Evolutionary conservation across 2,888 invertebrate genomes (phyloP).

Genomic region (Neoitamus cyanurus): DNA sequence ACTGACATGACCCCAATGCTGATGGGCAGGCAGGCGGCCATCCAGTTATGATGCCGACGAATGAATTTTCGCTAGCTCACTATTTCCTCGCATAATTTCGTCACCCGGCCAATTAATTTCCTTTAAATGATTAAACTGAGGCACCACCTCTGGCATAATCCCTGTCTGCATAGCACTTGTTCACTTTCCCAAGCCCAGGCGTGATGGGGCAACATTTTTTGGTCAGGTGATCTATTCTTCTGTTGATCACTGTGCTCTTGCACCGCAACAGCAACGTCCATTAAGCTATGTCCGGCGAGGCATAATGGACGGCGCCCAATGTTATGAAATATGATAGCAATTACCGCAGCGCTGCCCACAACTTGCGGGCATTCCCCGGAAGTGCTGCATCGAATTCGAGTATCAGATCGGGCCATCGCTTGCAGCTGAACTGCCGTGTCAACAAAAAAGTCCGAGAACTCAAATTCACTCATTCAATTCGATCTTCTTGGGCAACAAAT

Average conservation of each 20-base stretch:
- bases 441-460: background rate
- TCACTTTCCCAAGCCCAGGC: background rate
- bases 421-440: background rate
- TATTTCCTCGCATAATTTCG: background rate
- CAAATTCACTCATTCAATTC: background rate
- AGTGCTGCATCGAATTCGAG: background rate
- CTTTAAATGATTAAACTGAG: background rate
- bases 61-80: background rate
- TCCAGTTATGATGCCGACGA: background rate
- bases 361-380: background rate
- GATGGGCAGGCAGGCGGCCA: background rate
- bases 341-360: background rate
- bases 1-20: background rate
- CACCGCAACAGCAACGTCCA: background rate
- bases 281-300: background rate
- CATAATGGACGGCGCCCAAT: background rate
- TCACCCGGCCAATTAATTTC: constrained; percentile 15
- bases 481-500: constrained; percentile 23
- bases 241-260: background rate
- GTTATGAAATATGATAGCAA: constrained; percentile 16
- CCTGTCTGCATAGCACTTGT: background rate
- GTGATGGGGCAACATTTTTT: background rate
- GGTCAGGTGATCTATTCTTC: background rate
- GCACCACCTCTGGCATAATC: background rate
- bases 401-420: background rate